These are phyloP conservation scores for Drosophila persimilis DNA, from an alignment of 1,140 invertebrate species.

Conservation along the genomic window DNA sequence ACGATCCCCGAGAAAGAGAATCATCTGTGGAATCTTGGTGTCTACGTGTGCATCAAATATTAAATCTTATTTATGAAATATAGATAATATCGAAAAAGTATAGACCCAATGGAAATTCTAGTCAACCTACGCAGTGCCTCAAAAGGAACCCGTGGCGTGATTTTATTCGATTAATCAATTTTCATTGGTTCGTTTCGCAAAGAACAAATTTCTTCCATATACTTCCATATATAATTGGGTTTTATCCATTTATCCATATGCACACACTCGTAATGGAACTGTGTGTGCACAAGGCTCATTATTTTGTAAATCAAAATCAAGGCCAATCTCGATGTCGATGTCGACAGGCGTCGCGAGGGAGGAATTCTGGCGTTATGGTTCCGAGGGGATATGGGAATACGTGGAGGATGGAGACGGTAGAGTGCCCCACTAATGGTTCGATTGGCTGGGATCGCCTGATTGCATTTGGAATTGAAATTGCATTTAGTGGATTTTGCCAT, in stretches of 20 bases:
- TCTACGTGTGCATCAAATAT: slow-evolving; percentile 3
- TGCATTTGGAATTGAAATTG: slow-evolving; percentile 61
- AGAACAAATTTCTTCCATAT: background rate
- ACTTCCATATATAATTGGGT: slow-evolving; percentile 9
- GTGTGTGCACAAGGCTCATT: slow-evolving; percentile 7
- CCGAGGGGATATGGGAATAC: background rate
- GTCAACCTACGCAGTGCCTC: background rate
- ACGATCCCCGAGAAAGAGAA: too few species aligned
- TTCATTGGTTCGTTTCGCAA: background rate
- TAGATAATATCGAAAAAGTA: slow-evolving; percentile 13
- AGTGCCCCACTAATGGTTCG: slow-evolving; percentile 49
- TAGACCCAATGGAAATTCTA: slow-evolving; percentile 9
- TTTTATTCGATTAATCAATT: background rate
- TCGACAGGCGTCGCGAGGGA: too few species aligned
- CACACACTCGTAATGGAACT: slow-evolving; percentile 5
- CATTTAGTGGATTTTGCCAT: slow-evolving; percentile 53
- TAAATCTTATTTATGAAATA: slow-evolving; percentile 21
- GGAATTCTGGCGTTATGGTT: too few species aligned
- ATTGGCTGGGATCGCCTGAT: slow-evolving; percentile 50
- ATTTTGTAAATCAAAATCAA: slow-evolving; percentile 66
- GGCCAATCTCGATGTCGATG: slow-evolving; percentile 62
- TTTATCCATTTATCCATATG: slow-evolving; percentile 39
- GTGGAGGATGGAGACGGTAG: slow-evolving; percentile 15
- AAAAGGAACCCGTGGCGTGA: too few species aligned
- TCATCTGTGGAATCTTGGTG: background rate